These are phyloP conservation scores for Momotus momota DNA, from an alignment of 2,797 vertebrate genomes.

Conservation along the genomic window DNA sequence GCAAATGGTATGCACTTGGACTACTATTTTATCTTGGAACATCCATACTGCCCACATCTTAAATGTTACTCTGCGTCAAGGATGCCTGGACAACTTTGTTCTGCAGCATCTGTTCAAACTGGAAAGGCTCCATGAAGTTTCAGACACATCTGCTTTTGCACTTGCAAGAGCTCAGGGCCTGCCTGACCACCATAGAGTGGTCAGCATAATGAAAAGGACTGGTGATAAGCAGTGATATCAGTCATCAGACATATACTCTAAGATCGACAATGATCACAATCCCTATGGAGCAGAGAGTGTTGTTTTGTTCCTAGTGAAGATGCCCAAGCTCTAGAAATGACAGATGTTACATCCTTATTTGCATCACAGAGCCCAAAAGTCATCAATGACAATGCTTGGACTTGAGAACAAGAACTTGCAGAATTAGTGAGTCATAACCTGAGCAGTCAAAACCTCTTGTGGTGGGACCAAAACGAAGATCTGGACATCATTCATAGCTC, in stretches of 20 bases:
- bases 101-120: neutral
- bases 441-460: neutral
- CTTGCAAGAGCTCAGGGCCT: neutral
- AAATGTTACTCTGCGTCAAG: neutral
- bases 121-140: neutral
- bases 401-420: neutral
- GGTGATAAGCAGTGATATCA: neutral
- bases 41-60: neutral
- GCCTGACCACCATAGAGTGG: neutral
- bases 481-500: neutral
- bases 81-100: neutral
- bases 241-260: neutral
- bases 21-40: neutral
- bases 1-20: neutral
- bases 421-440: neutral
- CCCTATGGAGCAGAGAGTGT: neutral
- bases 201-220: neutral
- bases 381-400: neutral
- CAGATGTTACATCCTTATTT: neutral
- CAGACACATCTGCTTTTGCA: neutral
- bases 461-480: neutral
- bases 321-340: neutral
- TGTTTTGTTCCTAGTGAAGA: neutral
- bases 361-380: neutral
- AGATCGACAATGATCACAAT: neutral